A percentile compares a stretch with the other conserved stretches of the same genome.
phyloP scores from a whole-genome alignment of 2,888 invertebrate genomes.

The Lepeophtheirus nordmannii region DNA sequence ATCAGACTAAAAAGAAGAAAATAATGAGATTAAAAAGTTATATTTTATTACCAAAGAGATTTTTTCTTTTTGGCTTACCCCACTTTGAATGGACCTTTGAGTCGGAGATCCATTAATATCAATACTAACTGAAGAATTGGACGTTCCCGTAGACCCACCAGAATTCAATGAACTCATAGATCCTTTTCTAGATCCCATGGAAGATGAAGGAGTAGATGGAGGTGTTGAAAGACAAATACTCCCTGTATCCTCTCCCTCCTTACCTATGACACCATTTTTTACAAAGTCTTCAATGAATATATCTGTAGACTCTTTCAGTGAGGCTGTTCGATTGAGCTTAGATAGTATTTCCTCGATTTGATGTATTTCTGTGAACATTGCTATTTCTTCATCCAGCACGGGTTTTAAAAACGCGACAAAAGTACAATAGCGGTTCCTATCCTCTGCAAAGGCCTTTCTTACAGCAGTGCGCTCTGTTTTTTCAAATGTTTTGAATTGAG shows the following conservation, averaged over 20 bases:
- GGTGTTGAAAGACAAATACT: slow-evolving; percentile 35
- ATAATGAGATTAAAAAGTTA: neutral
- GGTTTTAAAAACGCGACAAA: slow-evolving; percentile 85
- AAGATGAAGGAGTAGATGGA: slow-evolving; percentile 53
- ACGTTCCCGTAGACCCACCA: slow-evolving; percentile 53
- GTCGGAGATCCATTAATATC: neutral
- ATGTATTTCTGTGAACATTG: slow-evolving; percentile 77
- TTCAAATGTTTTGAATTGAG: slow-evolving; percentile 56
- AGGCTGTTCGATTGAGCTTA: slow-evolving; percentile 43
- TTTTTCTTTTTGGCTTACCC: too few species aligned
- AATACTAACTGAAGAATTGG: neutral
- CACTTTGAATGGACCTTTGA: neutral
- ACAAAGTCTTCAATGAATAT: neutral
- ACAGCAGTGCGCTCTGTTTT: slow-evolving; percentile 85
- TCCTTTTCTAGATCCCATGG: slow-evolving; percentile 75
- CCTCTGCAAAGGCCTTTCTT: slow-evolving; percentile 76
- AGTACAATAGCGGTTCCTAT: slow-evolving; percentile 72
- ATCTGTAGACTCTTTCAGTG: neutral
- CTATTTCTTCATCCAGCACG: slow-evolving; percentile 80
- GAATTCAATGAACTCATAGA: slow-evolving; percentile 77
- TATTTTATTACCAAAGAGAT: neutral
- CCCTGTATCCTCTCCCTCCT: slow-evolving; percentile 30
- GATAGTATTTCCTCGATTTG: slow-evolving; percentile 77
- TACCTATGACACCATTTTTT: neutral
- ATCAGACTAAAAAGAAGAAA: neutral